Evolutionary conservation across 2,797 vertebrate genomes (phyloP).

Genomic region (Enteromius thamalakanensis): DNA sequence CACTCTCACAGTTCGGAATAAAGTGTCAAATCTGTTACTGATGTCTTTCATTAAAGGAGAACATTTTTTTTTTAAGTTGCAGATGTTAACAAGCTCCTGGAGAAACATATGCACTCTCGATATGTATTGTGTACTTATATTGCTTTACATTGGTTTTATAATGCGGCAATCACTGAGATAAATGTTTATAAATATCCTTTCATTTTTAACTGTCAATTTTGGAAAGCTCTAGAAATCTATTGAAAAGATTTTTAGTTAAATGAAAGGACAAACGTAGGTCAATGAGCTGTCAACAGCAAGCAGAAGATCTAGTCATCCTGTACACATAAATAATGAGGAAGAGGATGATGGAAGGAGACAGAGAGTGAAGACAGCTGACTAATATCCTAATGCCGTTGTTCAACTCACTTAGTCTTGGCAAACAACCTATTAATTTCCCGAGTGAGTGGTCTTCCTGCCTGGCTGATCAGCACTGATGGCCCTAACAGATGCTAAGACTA

Average conservation of each 20-base stretch:
- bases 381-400: conserved; percentile 64
- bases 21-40: neutral
- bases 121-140: neutral
- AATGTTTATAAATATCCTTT: neutral
- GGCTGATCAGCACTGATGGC: conserved; percentile 54
- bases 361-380: conserved; percentile 54
- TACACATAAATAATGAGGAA: conserved; percentile 21
- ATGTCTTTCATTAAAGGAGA: neutral
- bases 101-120: neutral
- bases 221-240: neutral
- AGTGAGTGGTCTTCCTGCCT: conserved; percentile 53
- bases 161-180: neutral
- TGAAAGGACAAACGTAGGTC: conserved; percentile 8
- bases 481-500: conserved; percentile 41
- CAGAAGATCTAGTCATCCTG: conserved; percentile 2
- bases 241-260: conserved; percentile 9
- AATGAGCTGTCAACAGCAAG: conserved; percentile 25
- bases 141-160: neutral
- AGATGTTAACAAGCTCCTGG: neutral
- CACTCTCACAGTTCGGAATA: neutral
- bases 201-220: neutral
- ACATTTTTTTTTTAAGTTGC: neutral
- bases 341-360: conserved; percentile 52
- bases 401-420: conserved; percentile 71
- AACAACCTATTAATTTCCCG: conserved; percentile 67